These are phyloP conservation scores for Clinocottus analis DNA, from an alignment of 2,113 vertebrate species.

Conservation along the genomic window DNA sequence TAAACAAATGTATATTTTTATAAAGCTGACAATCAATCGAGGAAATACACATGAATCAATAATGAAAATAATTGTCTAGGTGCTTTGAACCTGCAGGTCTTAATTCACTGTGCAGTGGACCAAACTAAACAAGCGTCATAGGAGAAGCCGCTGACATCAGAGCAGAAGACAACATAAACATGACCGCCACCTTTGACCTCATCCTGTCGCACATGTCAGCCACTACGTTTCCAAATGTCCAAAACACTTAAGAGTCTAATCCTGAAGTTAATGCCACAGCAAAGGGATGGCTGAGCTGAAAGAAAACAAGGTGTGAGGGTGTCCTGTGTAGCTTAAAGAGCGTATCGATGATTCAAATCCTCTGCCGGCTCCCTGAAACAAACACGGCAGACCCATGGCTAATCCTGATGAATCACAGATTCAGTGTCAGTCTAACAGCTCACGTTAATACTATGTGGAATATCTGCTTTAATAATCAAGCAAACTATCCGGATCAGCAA, in stretches of 20 bases:
- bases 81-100: neutral
- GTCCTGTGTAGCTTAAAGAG: neutral
- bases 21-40: neutral
- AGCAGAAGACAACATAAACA: constrained; percentile 28
- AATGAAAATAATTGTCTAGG: neutral
- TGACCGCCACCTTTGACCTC: constrained; percentile 39
- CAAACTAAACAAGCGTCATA: neutral
- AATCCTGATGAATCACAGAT: constrained; percentile 24
- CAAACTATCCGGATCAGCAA: neutral
- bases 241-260: constrained; percentile 25
- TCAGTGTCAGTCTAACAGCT: neutral
- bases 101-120: neutral
- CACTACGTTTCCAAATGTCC: constrained; percentile 15
- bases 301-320: constrained; percentile 14
- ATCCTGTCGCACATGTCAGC: constrained; percentile 14
- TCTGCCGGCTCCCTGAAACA: neutral
- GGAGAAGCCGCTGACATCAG: constrained; percentile 8
- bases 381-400: neutral
- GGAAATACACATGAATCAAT: neutral
- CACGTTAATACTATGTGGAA: neutral
- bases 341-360: constrained; percentile 11
- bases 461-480: neutral
- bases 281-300: constrained; percentile 27
- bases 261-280: constrained; percentile 26
- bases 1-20: too few relatives aligned